A percentile compares a stretch with the other conserved stretches of the same genome.
phyloP scores from a whole-genome alignment of 2,113 vertebrate species.

The Otolemur garnettii region DNA sequence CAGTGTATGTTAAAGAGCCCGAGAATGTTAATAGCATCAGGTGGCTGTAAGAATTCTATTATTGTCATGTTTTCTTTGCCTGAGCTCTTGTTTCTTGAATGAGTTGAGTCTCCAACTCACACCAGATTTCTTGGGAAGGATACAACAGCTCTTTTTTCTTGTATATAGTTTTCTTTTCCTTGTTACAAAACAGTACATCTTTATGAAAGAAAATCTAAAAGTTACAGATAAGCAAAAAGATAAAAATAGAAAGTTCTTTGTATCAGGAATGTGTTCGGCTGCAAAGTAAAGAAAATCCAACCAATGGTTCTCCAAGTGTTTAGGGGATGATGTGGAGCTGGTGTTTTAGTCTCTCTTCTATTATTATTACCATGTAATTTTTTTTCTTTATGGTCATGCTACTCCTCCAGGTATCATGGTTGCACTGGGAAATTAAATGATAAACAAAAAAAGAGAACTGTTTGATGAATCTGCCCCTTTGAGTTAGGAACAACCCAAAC shows the following conservation, averaged over 20 bases:
- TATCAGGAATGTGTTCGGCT: not conserved
- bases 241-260: not conserved
- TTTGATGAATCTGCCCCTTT: not conserved
- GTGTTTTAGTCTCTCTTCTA: not conserved
- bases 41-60: not conserved
- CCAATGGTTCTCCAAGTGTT: not conserved
- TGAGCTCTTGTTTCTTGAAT: not conserved
- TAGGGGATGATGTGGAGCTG: not conserved
- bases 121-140: not conserved
- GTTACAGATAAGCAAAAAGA: not conserved
- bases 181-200: not conserved
- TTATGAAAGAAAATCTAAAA: slow-evolving; percentile 30
- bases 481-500: not conserved
- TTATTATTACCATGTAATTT: not conserved
- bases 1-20: not conserved
- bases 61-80: not conserved
- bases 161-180: not conserved
- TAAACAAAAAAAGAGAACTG: not conserved
- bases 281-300: not conserved
- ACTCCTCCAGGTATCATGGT: not conserved
- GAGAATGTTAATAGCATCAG: not conserved
- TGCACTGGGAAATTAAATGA: not conserved
- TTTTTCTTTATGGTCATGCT: not conserved
- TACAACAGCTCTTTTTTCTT: not conserved
- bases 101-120: not conserved